Evolutionary conservation across 1,140 invertebrate genomes (phyloP), one percentile per base, ranked within the genome.

Genomic region (Neodiprion lecontei): DNA sequence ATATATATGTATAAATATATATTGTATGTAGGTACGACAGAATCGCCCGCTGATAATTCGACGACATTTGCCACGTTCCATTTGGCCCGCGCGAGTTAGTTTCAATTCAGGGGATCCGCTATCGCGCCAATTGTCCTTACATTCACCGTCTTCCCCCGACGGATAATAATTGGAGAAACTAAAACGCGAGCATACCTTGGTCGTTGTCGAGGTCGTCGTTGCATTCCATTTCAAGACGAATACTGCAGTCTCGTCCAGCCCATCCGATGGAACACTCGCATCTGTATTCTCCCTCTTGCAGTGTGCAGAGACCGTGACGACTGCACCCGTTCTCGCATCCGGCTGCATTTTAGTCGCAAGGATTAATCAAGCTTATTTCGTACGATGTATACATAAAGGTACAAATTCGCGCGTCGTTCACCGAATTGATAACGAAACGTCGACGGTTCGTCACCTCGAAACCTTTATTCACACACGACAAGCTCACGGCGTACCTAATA

Each of bases 151-250:
- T 40, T 40, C 28, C 28, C 28, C 5, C 28, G 28, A 40, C 2
- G 28, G 1, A 40, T 40, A 5, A 40, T 40, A 40, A 40, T 40
- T 40, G 28, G 28, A 4, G 1, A 40, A 40, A 40, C 28, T 40
- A 40, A 40, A 40, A 40, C 28, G 28, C 28, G 28, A 40, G 28
- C 28, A 40, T 91, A 99, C 98, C 98, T 89, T 95, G 92, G 89
- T 99, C 98, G 88, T 99, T 99, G 87, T 99, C 98, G 75, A 95
- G 91, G 82, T 95, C 94, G 89, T 99, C 98, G 81, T 93, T 94
- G 89, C 98, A 99, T 77, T 95, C 94, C 85, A 96, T 95, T 89
- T 98, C 97, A 67, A 98, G 90, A 68, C 94, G 92, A 80, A 97
- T 95, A 82, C 96, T 98, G 83, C 96, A 98, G 85, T 96, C 94